Evolutionary conservation across 2,797 vertebrate genomes (phyloP), one percentile per base, ranked within the genome.

Genomic region (Mus spretus): DNA sequence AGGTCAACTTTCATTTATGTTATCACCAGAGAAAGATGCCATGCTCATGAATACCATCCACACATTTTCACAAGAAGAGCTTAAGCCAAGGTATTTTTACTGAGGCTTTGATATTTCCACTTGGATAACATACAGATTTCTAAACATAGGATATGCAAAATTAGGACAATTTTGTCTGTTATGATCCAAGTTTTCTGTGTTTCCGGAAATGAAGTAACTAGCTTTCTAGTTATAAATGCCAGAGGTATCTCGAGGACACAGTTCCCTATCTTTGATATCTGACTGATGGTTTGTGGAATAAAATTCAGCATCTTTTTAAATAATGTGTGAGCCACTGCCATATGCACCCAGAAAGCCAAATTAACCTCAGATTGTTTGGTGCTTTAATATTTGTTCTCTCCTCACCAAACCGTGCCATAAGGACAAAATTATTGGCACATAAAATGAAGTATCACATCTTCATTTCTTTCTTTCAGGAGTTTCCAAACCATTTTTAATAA

Each of bases 71-170:
- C 89, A 63, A 34, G 63, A 34, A 79, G 9, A 89, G 40, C 31
- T 93, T 28, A 53, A 81, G 91, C 83, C 94, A 94, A 81, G 82
- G 91, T 91, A 94, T 92, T 96, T 96, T 97, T 93, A 91, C 91
- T 85, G 92, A 95, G 82, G 59, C 93, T 94, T 89, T 94, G 93
- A 87, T 94, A 93, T 96, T 96, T 97, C 72, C 83, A 87, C 78
- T 97, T 97, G 92, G 93, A 86, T 91, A 65, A 65, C 91, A 93
- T 53, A 63, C 28, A 95, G 20, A 74, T 14, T 88, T 97, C 92
- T 94, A 97, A 97, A 95, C 44, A 89, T 90, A 96, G 80, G 37
- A 20, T 37, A 79, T 93, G 50, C 72, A 92, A 96, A 92, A 80
- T 63, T 7, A 91, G 77, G n/a, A 19, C 9, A 77, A 84, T 81